Percentiles rank a stretch among this genome's conserved stretches.
Evolutionary conservation across 2,113 vertebrate genomes (phyloP).

Genomic region (Myrmecophaga tridactyla): DNA sequence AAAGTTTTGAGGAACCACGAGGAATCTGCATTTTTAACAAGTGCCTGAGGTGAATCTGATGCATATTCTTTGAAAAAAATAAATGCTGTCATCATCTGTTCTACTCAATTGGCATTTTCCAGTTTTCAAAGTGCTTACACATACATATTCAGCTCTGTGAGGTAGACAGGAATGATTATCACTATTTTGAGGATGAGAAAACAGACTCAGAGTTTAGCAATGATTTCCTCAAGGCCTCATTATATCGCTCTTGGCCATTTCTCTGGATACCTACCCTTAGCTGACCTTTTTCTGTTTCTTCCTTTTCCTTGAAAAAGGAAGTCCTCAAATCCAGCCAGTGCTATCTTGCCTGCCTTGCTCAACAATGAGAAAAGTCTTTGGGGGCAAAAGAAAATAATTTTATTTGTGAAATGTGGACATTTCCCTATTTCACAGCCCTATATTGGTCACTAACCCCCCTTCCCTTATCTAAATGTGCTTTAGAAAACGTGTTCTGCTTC

Average conservation of each 20-base stretch:
- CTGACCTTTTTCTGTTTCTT: slow-evolving; percentile 35
- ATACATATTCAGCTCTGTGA: slow-evolving; percentile 49
- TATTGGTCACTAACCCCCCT: not conserved
- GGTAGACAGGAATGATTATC: slow-evolving; percentile 47
- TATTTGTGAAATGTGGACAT: slow-evolving; percentile 49
- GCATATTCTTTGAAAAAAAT: slow-evolving; percentile 33
- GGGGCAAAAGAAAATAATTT: slow-evolving; percentile 38
- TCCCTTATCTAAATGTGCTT: not conserved
- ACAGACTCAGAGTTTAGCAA: slow-evolving; percentile 11
- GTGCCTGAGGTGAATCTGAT: not conserved
- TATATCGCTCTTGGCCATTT: not conserved
- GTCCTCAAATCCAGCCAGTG: not conserved
- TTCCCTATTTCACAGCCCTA: slow-evolving; percentile 21
- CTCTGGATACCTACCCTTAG: slow-evolving; percentile 29
- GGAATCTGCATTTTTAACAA: slow-evolving; percentile 15
- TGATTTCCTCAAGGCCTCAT: slow-evolving; percentile 42
- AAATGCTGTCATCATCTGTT: slow-evolving; percentile 39
- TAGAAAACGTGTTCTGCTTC: not conserved
- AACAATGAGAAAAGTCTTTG: slow-evolving; percentile 29
- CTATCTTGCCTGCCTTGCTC: not conserved
- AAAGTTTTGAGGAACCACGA: not conserved
- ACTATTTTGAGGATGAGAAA: slow-evolving; percentile 50
- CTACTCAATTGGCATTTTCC: slow-evolving; percentile 44
- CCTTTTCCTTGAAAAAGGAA: slow-evolving; percentile 17
- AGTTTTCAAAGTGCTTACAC: slow-evolving; percentile 53